Evolutionary conservation across 2,797 vertebrate genomes (phyloP).

Genomic region (Anabas testudineus): DNA sequence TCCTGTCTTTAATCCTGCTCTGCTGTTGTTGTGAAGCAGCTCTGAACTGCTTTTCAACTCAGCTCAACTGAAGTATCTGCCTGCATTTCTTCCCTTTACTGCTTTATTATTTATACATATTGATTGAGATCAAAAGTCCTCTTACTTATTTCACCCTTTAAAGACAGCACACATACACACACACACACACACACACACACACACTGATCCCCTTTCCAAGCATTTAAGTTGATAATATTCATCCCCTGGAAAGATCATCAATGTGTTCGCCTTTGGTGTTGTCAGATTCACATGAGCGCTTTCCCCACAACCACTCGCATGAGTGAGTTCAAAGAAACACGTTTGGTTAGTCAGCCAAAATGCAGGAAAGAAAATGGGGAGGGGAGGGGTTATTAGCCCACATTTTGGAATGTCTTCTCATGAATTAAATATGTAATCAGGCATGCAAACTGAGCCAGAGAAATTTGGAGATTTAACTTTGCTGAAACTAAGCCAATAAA

Average conservation of each 20-base stretch:
- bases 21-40: constrained; percentile 11
- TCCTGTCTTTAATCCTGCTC: neutral
- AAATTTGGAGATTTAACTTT: constrained; percentile 57
- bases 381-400: constrained; percentile 40
- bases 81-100: constrained; percentile 42
- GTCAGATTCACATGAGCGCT: constrained; percentile 45
- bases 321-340: constrained; percentile 58
- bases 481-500: constrained; percentile 56
- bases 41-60: constrained; percentile 22
- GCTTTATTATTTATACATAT: constrained; percentile 67
- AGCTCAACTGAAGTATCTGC: constrained; percentile 19
- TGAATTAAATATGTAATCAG: constrained; percentile 79
- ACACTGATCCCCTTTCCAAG: neutral
- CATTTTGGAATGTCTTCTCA: constrained; percentile 68
- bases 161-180: neutral
- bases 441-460: constrained; percentile 68
- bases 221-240: constrained; percentile 39
- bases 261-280: constrained; percentile 38
- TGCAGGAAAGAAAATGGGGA: neutral
- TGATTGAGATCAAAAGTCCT: constrained; percentile 64
- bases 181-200: constrained; percentile 7
- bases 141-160: constrained; percentile 49
- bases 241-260: constrained; percentile 38
- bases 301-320: constrained; percentile 39
- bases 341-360: constrained; percentile 55